A percentile compares a stretch with the other conserved stretches of the same genome.
Conservation (phyloP, 2,888 invertebrate species). For the Caenorhabditis doughertyi region DNA sequence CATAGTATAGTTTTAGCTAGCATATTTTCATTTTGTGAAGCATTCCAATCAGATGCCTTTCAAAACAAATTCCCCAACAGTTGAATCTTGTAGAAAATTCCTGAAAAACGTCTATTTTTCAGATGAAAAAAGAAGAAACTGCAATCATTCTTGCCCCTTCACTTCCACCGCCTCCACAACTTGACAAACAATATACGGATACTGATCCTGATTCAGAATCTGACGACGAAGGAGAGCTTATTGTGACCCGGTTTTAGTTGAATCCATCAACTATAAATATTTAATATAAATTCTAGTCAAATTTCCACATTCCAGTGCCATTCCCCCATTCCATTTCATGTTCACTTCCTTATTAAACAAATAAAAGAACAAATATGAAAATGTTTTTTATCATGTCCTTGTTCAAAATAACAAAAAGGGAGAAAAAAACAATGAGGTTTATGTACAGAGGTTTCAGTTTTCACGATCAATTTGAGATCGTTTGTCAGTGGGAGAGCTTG, state of each 20-base stretch:
- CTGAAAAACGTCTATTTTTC: not conserved
- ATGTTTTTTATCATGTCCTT: not conserved
- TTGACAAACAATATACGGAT: not conserved
- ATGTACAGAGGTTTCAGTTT: constrained; percentile 28
- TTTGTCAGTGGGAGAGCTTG: constrained; percentile 40
- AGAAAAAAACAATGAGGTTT: constrained; percentile 19
- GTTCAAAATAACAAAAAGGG: not conserved
- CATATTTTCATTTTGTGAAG: no score
- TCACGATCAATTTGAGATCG: not conserved
- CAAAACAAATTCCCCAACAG: not conserved
- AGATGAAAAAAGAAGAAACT: not conserved
- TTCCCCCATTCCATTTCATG: constrained; percentile 19
- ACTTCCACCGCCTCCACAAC: not conserved
- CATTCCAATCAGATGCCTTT: no score
- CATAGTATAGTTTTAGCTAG: no score
- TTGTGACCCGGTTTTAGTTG: constrained; percentile 44
- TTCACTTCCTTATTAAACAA: not conserved
- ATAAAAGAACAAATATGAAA: constrained; percentile 2
- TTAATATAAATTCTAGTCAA: constrained; percentile 24
- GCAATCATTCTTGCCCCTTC: not conserved
- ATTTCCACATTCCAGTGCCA: constrained; percentile 52
- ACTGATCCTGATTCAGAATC: constrained; percentile 19
- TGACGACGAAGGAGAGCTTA: constrained; percentile 29
- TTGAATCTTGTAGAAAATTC: no score
- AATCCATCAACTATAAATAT: not conserved